A percentile compares a stretch with the other conserved stretches of the same genome.
phyloP scores from a whole-genome alignment of 2,888 invertebrate species.

The Ichneumon xanthorius region DNA sequence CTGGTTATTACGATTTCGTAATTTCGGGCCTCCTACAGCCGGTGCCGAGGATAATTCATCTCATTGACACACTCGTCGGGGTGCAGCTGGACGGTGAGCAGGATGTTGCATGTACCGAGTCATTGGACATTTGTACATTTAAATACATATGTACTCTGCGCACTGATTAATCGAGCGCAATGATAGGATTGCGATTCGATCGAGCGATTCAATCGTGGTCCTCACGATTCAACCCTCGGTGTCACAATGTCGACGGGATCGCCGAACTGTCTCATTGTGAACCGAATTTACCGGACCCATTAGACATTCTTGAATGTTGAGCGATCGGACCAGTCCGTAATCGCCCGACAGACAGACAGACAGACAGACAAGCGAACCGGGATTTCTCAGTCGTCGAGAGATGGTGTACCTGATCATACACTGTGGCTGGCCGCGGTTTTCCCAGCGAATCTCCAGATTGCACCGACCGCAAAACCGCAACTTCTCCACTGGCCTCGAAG shows the following conservation, averaged over 20 bases:
- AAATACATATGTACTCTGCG: neutral
- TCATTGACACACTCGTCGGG: constrained; percentile 28
- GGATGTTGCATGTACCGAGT: constrained; percentile 51
- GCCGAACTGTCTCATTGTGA: neutral
- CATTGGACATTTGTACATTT: constrained; percentile 26
- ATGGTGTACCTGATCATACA: constrained; percentile 66
- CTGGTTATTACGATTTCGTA: constrained; percentile 33
- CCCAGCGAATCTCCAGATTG: constrained; percentile 67
- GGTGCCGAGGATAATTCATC: constrained; percentile 26
- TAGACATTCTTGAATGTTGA: constrained; percentile 20
- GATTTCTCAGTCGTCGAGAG: constrained; percentile 8
- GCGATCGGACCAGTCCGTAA: constrained; percentile 31
- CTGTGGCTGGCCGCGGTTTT: constrained; percentile 58
- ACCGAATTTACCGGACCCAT: neutral
- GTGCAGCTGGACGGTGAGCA: constrained; percentile 12
- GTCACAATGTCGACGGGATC: constrained; percentile 12
- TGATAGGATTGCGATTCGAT: constrained; percentile 24
- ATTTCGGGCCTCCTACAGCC: constrained; percentile 5
- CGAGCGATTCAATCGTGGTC: neutral
- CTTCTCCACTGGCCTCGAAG: constrained; percentile 67
- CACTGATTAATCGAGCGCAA: constrained; percentile 39
- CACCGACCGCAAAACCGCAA: constrained; percentile 68
- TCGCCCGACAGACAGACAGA: constrained; percentile 11
- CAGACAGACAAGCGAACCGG: neutral
- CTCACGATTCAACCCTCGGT: neutral